A percentile compares a stretch with the other conserved stretches of the same genome.
phyloP scores from a whole-genome alignment of 2,113 vertebrate genomes.

The Elephas maximus region DNA sequence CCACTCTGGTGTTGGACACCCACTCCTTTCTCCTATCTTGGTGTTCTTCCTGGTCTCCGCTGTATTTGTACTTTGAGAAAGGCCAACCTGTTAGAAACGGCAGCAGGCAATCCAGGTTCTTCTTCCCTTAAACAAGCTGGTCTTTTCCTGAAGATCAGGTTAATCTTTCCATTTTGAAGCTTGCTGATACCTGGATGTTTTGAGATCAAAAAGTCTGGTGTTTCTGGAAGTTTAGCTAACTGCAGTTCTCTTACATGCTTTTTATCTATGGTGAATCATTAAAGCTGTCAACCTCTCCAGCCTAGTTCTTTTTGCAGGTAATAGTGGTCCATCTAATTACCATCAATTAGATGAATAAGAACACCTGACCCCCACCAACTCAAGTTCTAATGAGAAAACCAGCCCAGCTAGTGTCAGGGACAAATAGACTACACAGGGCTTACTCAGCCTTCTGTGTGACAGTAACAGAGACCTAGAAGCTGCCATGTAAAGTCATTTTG shows the following conservation, averaged over 20 bases:
- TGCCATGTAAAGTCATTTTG: slow-evolving; percentile 56
- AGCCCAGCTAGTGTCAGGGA: background rate
- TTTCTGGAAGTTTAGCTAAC: slow-evolving; percentile 44
- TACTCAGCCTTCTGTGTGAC: background rate
- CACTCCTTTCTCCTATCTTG: background rate
- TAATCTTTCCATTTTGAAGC: background rate
- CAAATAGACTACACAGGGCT: slow-evolving; percentile 16
- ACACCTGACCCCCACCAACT: slow-evolving; percentile 31
- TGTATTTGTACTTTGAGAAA: background rate
- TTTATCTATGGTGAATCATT: slow-evolving; percentile 41
- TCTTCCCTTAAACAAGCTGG: background rate
- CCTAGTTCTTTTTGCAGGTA: slow-evolving; percentile 38
- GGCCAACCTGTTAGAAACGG: background rate
- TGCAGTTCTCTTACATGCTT: background rate
- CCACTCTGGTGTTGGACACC: background rate
- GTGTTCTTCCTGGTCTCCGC: background rate
- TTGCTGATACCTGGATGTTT: background rate
- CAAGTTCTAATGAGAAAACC: slow-evolving; percentile 34
- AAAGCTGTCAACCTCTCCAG: slow-evolving; percentile 14
- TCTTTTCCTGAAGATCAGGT: background rate
- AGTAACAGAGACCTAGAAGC: slow-evolving; percentile 1
- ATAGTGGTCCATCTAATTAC: slow-evolving; percentile 58
- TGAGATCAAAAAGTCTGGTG: background rate
- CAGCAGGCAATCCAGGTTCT: background rate
- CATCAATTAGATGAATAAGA: slow-evolving; percentile 66